These are phyloP conservation scores for Falcunculus frontatus DNA, from an alignment of 2,113 vertebrate species.

Conservation along the genomic window DNA sequence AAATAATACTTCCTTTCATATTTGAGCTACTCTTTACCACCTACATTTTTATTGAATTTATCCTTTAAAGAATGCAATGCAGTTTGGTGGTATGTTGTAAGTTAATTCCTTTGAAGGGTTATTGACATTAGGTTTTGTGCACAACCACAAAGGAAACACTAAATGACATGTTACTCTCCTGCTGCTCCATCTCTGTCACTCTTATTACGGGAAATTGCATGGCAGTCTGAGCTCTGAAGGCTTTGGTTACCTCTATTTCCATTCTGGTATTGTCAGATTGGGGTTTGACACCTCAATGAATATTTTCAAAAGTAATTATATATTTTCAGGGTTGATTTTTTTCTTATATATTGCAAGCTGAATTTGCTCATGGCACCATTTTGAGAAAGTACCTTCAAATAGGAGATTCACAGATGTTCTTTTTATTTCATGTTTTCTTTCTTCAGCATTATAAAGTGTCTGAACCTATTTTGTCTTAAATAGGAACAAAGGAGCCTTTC, in stretches of 20 bases:
- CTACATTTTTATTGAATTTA: neutral
- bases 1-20: neutral
- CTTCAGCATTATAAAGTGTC: neutral
- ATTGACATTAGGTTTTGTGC: neutral
- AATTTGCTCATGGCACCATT: neutral
- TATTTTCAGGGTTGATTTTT: neutral
- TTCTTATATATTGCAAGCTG: neutral
- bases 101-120: neutral
- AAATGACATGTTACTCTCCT: neutral
- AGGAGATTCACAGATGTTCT: neutral
- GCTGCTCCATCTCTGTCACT: neutral
- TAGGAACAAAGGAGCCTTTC: neutral
- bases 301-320: neutral
- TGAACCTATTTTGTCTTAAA: neutral
- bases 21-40: neutral
- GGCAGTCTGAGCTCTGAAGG: neutral
- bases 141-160: neutral
- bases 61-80: neutral
- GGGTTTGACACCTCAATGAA: neutral
- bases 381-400: neutral
- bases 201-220: neutral
- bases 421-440: neutral
- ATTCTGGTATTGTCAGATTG: neutral
- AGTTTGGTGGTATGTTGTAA: neutral
- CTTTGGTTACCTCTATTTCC: neutral